Evolutionary conservation across 1,140 invertebrate species (phyloP), one percentile per base, ranked within the genome.

Genomic region (Polypedilum pembai): DNA sequence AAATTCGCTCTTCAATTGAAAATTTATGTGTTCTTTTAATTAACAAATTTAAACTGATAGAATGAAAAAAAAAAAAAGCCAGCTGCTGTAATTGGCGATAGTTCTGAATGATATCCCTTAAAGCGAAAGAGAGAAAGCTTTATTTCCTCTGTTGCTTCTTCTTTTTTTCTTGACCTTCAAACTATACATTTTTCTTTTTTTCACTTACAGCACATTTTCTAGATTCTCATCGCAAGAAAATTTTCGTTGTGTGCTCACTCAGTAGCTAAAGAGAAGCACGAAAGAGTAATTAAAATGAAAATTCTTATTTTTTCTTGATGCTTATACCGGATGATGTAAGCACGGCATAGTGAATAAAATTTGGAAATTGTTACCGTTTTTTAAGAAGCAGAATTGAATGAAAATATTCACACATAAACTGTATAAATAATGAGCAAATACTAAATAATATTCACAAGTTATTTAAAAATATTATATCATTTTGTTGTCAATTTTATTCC

Each of bases 221-320:
- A 56, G 45, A 56, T 56, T 56, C 45, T 56, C 45, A 56, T 33
- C 24, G 24, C 45, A 56, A 56, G 45, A 56, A 56, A 56, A n/a
- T 56, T 45, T 45, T 45, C 8, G 8, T 45, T 45, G 15, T 15
- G 8, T 45, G 15, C 15, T 45, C 15, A n/a, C 45, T 56, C 12
- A 56, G 45, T 56, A 56, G 45, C 45, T 56, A n/a, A n/a, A n/a
- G 45, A 33, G 45, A 56, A 56, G 12, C 45, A 56, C 45, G 45
- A 56, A 56, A 56, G 12, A 56, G 45, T 56, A 56, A 56, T 56
- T 56, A 56, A 56, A 56, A 56, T 56, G 45, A 56, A 56, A 56
- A n/a, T 56, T 56, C 45, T 56, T 56, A 56, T 56, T 45, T 8
- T 8, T 45, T 45, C 41, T 45, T 45, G 12, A 56, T 33, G 24